Base-by-base conservation (phyloP, 2,797 vertebrate species). In the Eleutherodactylus coqui region DNA sequence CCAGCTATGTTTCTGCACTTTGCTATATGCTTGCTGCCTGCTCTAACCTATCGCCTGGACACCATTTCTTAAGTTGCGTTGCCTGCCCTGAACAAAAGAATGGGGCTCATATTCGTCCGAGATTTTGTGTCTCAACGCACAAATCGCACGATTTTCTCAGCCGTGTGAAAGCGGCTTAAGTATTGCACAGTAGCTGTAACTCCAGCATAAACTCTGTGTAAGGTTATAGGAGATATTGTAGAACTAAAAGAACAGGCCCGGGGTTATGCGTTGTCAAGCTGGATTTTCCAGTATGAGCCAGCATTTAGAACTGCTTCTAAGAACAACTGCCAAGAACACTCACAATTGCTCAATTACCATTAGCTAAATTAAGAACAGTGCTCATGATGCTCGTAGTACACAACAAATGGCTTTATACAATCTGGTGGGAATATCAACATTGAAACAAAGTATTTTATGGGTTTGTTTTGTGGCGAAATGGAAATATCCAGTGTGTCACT, bases 301-400 rank as follows among this genome's bases (percentile, higher is more conserved):
- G 27, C 17, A 75, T 58, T 73, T 29, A 58, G 14, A 60, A 4
- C 17, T 55, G 27, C 10, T 73, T 67, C 67, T 69, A 83, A 83
- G 81, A 55, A 60, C 53, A n/a, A n/a, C n/a, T 73, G 81, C 67
- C 81, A 83, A 83, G 81, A 55, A 60, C 53, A n/a, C 38, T 17
- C 6, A 75, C 69, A 83, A 83, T 73, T 73, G 49, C 69, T 60
- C 72, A 83, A 83, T 83, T 83, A 83, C 29, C n/a, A 83, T 29
- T 58, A 60, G 38, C 51, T 32, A 32, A 41, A 72, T 36, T 51
- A 72, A 82, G 34, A 82, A 82, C 32, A 53, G n/a, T 72, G 69
- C 43, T 41, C 51, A 78, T 38, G 34, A 58, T 21, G 11, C 11
- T 53, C 32, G 16, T 27, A 34, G 62, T 9, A 32, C 47, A 38